phyloP scores from a whole-genome alignment of 2,113 vertebrate genomes.

The Peromyscus polionotus region DNA sequence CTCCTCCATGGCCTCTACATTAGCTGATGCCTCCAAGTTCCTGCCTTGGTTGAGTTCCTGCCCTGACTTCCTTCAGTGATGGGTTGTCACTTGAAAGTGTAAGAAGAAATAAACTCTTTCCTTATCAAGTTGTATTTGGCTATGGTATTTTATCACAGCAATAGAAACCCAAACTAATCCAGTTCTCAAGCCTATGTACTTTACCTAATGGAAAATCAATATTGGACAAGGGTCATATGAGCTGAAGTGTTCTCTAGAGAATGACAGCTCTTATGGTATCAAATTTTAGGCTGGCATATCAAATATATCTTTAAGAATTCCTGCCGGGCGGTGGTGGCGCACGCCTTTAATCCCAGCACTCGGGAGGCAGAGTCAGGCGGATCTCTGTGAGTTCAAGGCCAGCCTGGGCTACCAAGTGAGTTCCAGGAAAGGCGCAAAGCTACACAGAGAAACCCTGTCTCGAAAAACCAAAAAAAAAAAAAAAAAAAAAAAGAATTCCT shows the following conservation, averaged over 20 bases:
- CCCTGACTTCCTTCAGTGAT: background rate
- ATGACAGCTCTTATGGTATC: background rate
- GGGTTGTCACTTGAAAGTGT: background rate
- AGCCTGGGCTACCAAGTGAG: too few species aligned
- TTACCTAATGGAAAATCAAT: background rate
- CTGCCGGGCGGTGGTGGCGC: too few species aligned
- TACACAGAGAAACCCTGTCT: too few species aligned
- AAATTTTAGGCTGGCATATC: background rate
- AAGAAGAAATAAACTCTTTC: background rate
- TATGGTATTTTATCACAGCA: background rate
- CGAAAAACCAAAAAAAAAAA: too few species aligned
- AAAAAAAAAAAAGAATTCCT: too few species aligned
- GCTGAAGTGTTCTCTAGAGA: background rate
- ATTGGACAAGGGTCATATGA: too few species aligned
- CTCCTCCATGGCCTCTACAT: background rate
- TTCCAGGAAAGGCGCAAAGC: too few species aligned
- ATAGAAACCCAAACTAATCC: background rate
- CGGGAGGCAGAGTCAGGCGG: too few species aligned
- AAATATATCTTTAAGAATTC: background rate
- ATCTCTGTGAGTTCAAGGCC: too few species aligned
- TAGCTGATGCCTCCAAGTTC: background rate
- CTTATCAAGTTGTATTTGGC: background rate
- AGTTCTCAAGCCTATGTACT: background rate
- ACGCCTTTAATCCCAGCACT: too few species aligned
- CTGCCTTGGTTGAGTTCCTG: background rate